Base-by-base conservation (phyloP, 2,888 invertebrate species). In the Andrena fulva region DNA sequence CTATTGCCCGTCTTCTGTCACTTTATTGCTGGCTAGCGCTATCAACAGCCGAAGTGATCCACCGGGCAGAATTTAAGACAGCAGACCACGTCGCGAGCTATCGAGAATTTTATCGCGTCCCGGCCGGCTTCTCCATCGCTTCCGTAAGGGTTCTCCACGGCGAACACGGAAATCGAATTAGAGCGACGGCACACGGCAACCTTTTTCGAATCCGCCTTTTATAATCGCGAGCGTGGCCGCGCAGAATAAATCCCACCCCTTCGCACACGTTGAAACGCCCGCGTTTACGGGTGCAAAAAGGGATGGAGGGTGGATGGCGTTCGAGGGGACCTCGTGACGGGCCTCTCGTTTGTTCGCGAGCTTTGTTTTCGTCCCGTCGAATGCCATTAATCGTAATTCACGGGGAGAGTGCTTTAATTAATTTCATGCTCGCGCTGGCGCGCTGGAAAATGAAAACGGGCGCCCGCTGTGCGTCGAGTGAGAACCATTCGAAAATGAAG, bases 101-200 rank as follows among this genome's bases (percentile, higher is more conserved):
- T 80, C 68, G 74, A 76, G 67, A 82, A 80, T 85, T 88, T 86
- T 82, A 85, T 85, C 69, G 79, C 82, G 76, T 63, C 75, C 79
- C 75, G 77, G 59, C 82, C 81, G 82, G 77, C 70, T 77, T 63
- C 70, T 85, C 77, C 75, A 56, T 66, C 59, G 69, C 74, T 48
- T 62, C 62, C 82, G 73, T 73, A 81, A 77, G 78, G 69, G 68
- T 77, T 88, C 77, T 70, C 35, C 72, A 35, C 71, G 54, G 59
- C 31, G 80, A 87, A 88, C 88, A 88, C 85, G 85, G 77, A 83
- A 88, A 88, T 85, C 87, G 88, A 88, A 88, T 88, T 88, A 88
- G 80, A 81, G 77, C 66, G 29, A 69, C 71, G 67, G 73, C 77
- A 68, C 77, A 31, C 74, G 48, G 74, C 31, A 50, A 62, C 72